A percentile compares a stretch with the other conserved stretches of the same genome.
phyloP scores from a whole-genome alignment of 2,888 invertebrate species.

The Hirtodrosophila histrioides region DNA sequence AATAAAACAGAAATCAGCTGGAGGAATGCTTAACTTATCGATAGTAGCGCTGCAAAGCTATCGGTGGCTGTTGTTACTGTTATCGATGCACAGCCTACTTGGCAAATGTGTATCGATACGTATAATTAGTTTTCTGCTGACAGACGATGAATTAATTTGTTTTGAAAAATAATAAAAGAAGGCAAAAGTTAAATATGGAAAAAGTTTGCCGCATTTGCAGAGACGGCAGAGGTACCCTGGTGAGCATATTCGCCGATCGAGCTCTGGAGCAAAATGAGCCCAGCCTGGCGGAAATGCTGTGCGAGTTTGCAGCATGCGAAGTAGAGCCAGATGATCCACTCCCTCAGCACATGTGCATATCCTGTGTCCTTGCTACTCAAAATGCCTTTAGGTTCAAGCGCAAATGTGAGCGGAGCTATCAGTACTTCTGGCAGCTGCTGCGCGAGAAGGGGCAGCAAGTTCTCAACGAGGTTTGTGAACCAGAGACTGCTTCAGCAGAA shows the following conservation, averaged over 20 bases:
- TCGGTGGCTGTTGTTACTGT: no score
- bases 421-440: conserved; percentile 43
- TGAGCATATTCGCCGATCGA: conserved; percentile 51
- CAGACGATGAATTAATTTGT: conserved; percentile 27
- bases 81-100: no score
- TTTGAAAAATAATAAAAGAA: conserved; percentile 12
- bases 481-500: no score
- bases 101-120: no score
- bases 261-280: conserved; percentile 9
- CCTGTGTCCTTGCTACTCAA: conserved; percentile 62
- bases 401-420: conserved; percentile 74
- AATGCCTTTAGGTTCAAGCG: conserved; percentile 75
- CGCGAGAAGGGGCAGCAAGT: conserved; percentile 50
- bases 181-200: conserved; percentile 18
- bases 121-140: no score
- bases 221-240: conserved; percentile 24
- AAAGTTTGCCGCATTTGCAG: conserved; percentile 71
- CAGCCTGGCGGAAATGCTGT: conserved; percentile 64
- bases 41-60: no score
- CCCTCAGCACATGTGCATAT: conserved; percentile 73
- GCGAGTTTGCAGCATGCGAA: conserved; percentile 57
- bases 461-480: not conserved
- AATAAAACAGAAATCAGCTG: no score
- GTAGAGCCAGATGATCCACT: conserved; percentile 45
- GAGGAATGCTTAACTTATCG: no score